These are phyloP conservation scores for Malurus cyaneus DNA, from an alignment of 2,113 vertebrate species.

Conservation along the genomic window DNA sequence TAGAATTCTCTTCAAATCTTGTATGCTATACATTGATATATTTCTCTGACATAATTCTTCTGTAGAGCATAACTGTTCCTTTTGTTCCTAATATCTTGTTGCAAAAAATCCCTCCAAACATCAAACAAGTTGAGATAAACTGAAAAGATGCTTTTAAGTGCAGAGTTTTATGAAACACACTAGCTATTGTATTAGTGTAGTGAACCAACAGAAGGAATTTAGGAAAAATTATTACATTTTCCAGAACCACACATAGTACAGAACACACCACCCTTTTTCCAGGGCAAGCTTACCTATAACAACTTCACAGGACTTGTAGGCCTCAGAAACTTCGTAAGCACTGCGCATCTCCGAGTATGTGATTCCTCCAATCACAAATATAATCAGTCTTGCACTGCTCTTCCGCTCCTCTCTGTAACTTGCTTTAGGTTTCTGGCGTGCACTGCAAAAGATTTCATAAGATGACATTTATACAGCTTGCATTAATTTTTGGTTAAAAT, in stretches of 20 bases:
- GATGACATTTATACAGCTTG: background rate
- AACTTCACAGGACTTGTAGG: conserved; percentile 89
- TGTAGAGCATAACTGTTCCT: background rate
- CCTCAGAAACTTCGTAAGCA: conserved; percentile 90
- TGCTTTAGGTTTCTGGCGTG: conserved; percentile 77
- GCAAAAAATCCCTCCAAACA: background rate
- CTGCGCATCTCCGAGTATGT: conserved; percentile 90
- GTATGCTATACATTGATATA: background rate
- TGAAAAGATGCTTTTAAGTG: background rate
- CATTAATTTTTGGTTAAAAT: background rate
- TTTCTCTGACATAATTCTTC: background rate
- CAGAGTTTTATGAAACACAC: background rate
- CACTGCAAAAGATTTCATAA: conserved; percentile 46
- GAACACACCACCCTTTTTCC: background rate
- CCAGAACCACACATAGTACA: fast-evolving
- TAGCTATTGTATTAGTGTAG: background rate
- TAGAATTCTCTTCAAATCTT: background rate
- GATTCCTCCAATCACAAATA: conserved; percentile 95
- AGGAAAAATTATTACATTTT: background rate
- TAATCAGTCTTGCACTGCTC: conserved; percentile 83
- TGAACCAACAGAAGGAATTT: fast-evolving
- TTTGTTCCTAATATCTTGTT: background rate
- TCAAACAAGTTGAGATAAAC: background rate
- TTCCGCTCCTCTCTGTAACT: conserved; percentile 81
- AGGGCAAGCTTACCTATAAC: conserved; percentile 83